Conservation (phyloP, 2,797 vertebrate genomes). For the Heliangelus exortis region DNA sequence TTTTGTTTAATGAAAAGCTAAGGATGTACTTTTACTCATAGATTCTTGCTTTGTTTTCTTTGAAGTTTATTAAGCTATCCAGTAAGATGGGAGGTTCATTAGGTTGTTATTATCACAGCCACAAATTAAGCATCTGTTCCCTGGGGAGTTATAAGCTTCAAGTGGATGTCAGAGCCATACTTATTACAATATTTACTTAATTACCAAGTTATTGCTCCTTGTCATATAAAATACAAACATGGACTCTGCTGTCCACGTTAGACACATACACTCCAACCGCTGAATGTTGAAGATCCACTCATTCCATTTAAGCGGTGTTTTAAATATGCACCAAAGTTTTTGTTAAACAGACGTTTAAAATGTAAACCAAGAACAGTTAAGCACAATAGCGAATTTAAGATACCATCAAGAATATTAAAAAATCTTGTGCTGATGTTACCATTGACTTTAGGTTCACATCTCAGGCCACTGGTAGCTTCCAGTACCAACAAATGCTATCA, state of each 20-base stretch:
- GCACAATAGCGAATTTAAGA: background rate
- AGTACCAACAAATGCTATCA: background rate
- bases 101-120: conserved; percentile 90
- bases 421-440: background rate
- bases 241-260: conserved; percentile 22
- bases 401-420: background rate
- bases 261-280: background rate
- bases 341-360: background rate
- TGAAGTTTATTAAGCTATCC: conserved; percentile 90
- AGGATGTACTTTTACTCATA: conserved; percentile 89
- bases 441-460: background rate
- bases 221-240: conserved; percentile 67
- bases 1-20: conserved; percentile 87
- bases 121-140: conserved; percentile 91
- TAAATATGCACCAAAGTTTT: background rate
- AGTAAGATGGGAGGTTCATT: conserved; percentile 86
- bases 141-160: conserved; percentile 84
- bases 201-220: conserved; percentile 79
- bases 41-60: conserved; percentile 91
- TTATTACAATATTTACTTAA: conserved; percentile 91
- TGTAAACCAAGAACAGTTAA: background rate
- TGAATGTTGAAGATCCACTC: background rate
- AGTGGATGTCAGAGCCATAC: conserved; percentile 83
- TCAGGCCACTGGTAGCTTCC: background rate
- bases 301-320: background rate